A percentile compares a stretch with the other conserved stretches of the same genome.
Evolutionary conservation across 2,797 vertebrate species (phyloP).

Genomic region (Aphelocoma californica): DNA sequence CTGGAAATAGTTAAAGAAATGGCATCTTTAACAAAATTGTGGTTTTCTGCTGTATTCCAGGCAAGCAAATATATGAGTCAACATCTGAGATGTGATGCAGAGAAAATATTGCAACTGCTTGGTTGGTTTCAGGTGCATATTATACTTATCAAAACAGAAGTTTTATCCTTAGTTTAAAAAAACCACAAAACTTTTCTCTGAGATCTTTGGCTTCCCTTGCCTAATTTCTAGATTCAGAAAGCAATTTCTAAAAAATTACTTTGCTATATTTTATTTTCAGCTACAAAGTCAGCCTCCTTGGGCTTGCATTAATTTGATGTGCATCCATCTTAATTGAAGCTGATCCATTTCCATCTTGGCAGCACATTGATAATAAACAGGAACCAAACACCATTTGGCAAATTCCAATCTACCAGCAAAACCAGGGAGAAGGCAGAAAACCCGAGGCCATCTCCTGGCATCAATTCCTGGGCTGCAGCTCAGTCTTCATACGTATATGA

Average conservation of each 20-base stretch:
- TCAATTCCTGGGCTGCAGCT: not conserved
- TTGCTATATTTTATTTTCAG: not conserved
- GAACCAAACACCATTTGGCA: not conserved
- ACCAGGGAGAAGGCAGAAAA: not conserved
- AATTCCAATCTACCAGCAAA: not conserved
- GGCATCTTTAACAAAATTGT: not conserved
- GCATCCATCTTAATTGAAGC: conserved; percentile 11
- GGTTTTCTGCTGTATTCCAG: not conserved
- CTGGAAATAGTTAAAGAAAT: not conserved
- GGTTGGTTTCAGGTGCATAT: not conserved
- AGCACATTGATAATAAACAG: not conserved
- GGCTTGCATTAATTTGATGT: not conserved
- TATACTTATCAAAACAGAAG: not conserved
- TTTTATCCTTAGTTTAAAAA: not conserved
- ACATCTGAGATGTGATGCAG: not conserved
- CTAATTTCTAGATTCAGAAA: not conserved
- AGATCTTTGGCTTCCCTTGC: not conserved
- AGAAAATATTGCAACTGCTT: not conserved
- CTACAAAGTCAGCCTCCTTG: not conserved
- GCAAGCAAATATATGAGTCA: not conserved
- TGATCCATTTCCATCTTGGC: conserved; percentile 10
- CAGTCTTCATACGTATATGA: not conserved
- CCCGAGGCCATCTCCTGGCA: not conserved
- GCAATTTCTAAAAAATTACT: not conserved
- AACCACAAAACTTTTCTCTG: not conserved